Base-by-base conservation (phyloP, 2,113 vertebrate genomes). In the Epinephelus moara region DNA sequence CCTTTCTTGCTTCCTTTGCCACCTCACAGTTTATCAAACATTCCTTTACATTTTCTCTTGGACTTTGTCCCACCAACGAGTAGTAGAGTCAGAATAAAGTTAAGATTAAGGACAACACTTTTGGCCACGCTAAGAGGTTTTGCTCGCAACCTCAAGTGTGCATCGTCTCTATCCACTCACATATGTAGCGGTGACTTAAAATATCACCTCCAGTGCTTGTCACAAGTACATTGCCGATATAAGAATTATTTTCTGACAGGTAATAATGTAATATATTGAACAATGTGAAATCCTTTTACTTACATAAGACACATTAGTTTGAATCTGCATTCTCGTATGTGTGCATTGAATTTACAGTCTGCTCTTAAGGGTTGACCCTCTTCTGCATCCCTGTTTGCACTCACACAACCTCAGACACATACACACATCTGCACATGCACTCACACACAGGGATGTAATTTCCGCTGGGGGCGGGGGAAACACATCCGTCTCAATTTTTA, bases 41-140 rank as follows among this genome's bases (percentile, higher is more conserved):
- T 86, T 88, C 50, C 74, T 61, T 81, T 15, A 63, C 53, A 69
- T 71, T 59, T 18, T 47, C 11, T 74, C 23, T n/a, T 30, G 30
- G 30, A 30, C 30, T 30, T 30, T 30, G 30, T 30, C 30, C 30
- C 30, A 30, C 33, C 19, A 60, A 9, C 30, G 15, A 55, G 3
- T 19, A 56, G 56, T 18, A 30, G 33, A 81, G 70, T 71, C 23
- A 67, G 49, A 42, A 42, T n/a, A 47, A 70, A 75, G 27, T 23
- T 27, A 59, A 73, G 5, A 50, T 47, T 55, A 3, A 37, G 12
- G 14, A 57, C 53, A 71, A 45, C 37, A 71, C 59, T 70, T 49
- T 2, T 23, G 62, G 69, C 59, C 60, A 73, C 80, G 80, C 9
- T 2, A 25, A 68, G 21, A 55, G 45, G 63, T 61, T 85, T 72